Conservation (phyloP, 2,888 invertebrate species). For the Rhyacophila evoluta region DNA sequence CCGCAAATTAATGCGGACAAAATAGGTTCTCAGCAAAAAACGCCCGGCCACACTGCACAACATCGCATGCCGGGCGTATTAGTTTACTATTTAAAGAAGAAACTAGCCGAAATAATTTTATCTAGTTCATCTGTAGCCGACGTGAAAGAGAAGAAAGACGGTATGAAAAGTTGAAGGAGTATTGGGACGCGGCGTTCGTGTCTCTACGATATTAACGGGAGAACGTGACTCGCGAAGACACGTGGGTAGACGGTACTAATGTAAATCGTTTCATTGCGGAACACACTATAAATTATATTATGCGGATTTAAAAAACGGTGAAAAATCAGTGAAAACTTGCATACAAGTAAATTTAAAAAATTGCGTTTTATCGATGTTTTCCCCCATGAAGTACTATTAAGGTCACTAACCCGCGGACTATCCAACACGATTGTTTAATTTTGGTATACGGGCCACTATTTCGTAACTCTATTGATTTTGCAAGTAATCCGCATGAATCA, state of each 20-base stretch:
- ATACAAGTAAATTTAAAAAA: no score
- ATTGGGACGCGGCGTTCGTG: not conserved
- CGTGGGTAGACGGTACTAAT: not conserved
- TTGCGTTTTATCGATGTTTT: no score
- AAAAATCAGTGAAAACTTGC: no score
- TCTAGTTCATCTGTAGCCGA: not conserved
- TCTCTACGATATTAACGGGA: not conserved
- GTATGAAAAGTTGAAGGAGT: not conserved
- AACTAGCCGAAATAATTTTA: not conserved
- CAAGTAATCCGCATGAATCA: no score
- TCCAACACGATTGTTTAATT: no score
- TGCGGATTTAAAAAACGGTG: no score
- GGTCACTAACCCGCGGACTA: no score
- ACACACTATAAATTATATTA: not conserved
- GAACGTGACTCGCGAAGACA: not conserved
- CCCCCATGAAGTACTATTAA: no score
- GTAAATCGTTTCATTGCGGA: not conserved
- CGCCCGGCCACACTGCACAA: not conserved
- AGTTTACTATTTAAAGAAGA: conserved; percentile 7
- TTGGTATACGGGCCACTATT: no score
- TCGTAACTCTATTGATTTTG: no score
- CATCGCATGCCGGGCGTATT: not conserved
- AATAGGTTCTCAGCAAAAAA: conserved; percentile 17
- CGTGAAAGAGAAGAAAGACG: not conserved
- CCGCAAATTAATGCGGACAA: conserved; percentile 24